Evolutionary conservation across 2,888 invertebrate species (phyloP).

Genomic region (Polydrusus cervinus): DNA sequence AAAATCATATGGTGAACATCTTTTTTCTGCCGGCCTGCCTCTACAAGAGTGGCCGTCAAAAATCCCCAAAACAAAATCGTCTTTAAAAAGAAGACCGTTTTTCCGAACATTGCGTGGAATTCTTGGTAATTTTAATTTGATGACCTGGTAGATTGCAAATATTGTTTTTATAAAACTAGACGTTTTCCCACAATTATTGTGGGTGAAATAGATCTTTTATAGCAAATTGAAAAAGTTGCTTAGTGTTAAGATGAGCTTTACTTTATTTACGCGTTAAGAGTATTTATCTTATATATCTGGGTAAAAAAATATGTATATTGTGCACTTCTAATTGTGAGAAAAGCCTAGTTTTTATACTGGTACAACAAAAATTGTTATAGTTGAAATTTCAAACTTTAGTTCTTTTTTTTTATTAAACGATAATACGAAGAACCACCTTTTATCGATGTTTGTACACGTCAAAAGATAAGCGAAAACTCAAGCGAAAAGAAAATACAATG

Average conservation of each 20-base stretch:
- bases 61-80: conserved; percentile 21
- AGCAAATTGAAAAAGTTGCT: no score
- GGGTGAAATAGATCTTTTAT: no score
- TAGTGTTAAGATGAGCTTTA: no score
- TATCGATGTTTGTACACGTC: conserved; percentile 2
- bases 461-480: conserved; percentile 9
- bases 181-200: no score
- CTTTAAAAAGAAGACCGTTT: conserved; percentile 20
- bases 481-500: conserved; percentile 4
- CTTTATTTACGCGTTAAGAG: no score
- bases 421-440: no score
- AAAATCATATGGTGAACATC: conserved; percentile 52
- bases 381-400: no score
- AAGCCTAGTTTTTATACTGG: no score
- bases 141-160: background rate
- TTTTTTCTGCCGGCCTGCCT: conserved; percentile 43
- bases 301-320: no score
- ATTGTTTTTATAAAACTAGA: background rate
- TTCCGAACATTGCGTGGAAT: conserved; percentile 31
- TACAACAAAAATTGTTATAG: no score
- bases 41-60: conserved; percentile 31
- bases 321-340: no score
- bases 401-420: background rate
- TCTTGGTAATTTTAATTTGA: background rate
- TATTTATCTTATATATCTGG: no score